phyloP scores from a whole-genome alignment of 1,140 invertebrate species.

The Doryteuthis pealeii region DNA sequence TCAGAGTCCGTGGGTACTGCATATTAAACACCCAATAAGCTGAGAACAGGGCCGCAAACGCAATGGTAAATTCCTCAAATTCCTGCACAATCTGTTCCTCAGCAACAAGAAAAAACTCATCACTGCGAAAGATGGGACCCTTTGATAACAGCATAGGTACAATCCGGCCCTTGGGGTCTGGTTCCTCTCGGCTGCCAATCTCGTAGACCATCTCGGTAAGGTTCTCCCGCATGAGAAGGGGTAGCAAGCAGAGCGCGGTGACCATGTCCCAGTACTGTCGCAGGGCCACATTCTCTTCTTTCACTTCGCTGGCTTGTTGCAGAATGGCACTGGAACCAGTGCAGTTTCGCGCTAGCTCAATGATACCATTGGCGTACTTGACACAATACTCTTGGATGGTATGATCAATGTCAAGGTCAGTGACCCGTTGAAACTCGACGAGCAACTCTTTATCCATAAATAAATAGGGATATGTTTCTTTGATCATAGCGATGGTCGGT shows the following conservation, averaged over 20 bases:
- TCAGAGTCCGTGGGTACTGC: constrained; percentile 50
- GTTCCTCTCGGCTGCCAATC: constrained; percentile 48
- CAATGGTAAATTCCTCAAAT: constrained; percentile 56
- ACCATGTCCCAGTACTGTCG: constrained; percentile 57
- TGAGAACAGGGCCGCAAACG: constrained; percentile 50
- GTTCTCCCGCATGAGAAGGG: constrained; percentile 48
- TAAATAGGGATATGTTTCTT: constrained; percentile 47
- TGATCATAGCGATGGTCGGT: constrained; percentile 45
- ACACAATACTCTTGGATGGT: constrained; percentile 54
- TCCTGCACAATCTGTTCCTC: constrained; percentile 54
- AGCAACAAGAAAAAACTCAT: constrained; percentile 53
- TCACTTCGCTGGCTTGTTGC: constrained; percentile 43
- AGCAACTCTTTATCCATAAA: constrained; percentile 50
- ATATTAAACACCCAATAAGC: constrained; percentile 57
- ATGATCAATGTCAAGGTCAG: constrained; percentile 51
- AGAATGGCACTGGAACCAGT: constrained; percentile 42
- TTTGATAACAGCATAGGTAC: constrained; percentile 51
- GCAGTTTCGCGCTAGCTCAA: constrained; percentile 39
- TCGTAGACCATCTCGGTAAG: constrained; percentile 53
- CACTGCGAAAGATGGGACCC: constrained; percentile 49
- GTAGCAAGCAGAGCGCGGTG: constrained; percentile 49
- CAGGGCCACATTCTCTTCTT: constrained; percentile 47
- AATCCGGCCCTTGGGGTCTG: constrained; percentile 50
- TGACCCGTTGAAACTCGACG: constrained; percentile 50
- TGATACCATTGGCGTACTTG: constrained; percentile 44